Conservation (phyloP, 37 sponge, comb jelly and placozoan species). For the Theonella swinhoei region DNA sequence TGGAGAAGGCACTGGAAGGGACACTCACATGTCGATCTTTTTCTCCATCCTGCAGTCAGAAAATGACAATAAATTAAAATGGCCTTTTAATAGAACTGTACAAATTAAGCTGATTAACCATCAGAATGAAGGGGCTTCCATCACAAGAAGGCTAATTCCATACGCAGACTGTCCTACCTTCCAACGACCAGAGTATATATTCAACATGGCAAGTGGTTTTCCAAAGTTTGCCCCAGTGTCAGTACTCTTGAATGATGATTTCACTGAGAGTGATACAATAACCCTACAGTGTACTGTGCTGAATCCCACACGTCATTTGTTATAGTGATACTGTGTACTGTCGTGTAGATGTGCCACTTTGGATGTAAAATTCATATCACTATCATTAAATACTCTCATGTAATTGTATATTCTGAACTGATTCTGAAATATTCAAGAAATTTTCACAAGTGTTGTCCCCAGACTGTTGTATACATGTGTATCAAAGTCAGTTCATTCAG, state of each 20-base stretch:
- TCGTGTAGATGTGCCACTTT: too few species aligned
- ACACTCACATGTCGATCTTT: conserved; percentile 59
- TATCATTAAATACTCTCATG: too few species aligned
- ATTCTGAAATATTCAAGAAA: too few species aligned
- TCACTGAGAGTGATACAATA: too few species aligned
- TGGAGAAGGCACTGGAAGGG: conserved; percentile 76
- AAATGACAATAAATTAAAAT: conserved; percentile 60
- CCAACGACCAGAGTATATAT: conserved; percentile 35
- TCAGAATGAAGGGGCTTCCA: neutral
- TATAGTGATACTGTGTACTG: too few species aligned
- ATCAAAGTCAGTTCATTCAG: too few species aligned
- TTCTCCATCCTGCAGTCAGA: conserved; percentile 68
- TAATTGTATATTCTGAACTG: too few species aligned
- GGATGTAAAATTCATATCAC: too few species aligned
- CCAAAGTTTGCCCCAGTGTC: conserved; percentile 60
- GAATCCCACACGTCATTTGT: too few species aligned
- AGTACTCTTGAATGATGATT: neutral
- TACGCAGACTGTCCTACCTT: conserved; percentile 38
- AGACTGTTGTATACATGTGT: too few species aligned
- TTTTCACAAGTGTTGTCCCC: too few species aligned
- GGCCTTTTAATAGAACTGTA: conserved; percentile 64
- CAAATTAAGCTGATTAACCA: conserved; percentile 63
- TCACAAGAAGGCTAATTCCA: conserved; percentile 50
- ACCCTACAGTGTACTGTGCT: too few species aligned
- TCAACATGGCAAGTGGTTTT: conserved; percentile 69